These are phyloP conservation scores for Lasaia peninsularis DNA, from an alignment of 1,140 invertebrate species.

Conservation along the genomic window DNA sequence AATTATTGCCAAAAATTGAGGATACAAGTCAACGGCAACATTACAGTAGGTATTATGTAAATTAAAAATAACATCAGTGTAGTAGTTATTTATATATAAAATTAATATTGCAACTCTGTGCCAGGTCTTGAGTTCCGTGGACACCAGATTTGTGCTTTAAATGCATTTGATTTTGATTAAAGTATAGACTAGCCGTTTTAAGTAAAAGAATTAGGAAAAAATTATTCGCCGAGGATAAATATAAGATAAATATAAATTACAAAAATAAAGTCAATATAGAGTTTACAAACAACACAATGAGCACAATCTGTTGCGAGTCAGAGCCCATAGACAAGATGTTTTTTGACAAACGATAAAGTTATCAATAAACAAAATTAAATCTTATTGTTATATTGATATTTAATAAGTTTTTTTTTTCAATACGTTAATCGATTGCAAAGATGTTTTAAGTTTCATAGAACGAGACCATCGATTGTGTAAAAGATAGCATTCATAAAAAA, in stretches of 20 bases:
- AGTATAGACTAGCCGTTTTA: constrained; percentile 42
- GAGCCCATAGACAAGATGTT: no score
- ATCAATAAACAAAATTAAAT: no score
- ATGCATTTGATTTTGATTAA: constrained; percentile 21
- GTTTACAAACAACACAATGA: constrained; percentile 56
- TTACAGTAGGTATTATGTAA: no score
- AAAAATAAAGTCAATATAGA: constrained; percentile 62
- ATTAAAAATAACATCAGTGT: neutral
- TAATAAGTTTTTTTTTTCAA: no score
- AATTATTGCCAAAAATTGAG: neutral
- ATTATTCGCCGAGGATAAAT: constrained; percentile 36
- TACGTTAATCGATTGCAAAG: no score
- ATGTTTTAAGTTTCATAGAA: no score
- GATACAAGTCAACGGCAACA: no score
- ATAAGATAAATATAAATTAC: constrained; percentile 54
- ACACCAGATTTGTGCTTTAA: constrained; percentile 11
- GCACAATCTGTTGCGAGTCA: constrained; percentile 30
- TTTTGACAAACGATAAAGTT: no score
- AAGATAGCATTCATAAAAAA: no score
- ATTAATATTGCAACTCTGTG: neutral
- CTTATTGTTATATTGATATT: no score
- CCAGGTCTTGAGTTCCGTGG: no score
- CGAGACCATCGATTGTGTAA: no score
- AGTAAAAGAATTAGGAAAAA: constrained; percentile 24
- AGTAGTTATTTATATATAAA: neutral